A percentile compares a stretch with the other conserved stretches of the same genome.
Evolutionary conservation across 2,797 vertebrate genomes (phyloP).

Genomic region (Adelosebastes latens): DNA sequence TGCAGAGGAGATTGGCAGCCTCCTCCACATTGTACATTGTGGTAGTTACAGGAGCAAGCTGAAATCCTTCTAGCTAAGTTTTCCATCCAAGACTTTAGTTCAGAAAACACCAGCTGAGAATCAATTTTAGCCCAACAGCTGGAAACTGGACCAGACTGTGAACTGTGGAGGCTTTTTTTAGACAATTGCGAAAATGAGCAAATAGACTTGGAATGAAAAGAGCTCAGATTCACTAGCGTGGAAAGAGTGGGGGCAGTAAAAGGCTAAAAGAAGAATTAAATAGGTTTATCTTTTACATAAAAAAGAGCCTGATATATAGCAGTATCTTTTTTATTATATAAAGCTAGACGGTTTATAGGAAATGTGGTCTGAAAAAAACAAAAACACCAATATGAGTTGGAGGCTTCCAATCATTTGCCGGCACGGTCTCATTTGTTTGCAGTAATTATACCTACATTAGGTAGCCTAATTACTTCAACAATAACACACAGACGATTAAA

Average conservation of each 20-base stretch:
- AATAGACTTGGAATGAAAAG: background rate
- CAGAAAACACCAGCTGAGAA: slow-evolving; percentile 32
- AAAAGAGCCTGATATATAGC: slow-evolving; percentile 7
- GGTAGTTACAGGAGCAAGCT: background rate
- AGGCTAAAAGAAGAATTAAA: background rate
- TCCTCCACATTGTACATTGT: slow-evolving; percentile 16
- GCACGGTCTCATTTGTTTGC: slow-evolving; percentile 35
- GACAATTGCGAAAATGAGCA: slow-evolving; percentile 4
- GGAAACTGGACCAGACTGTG: slow-evolving; percentile 24
- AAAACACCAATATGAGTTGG: background rate
- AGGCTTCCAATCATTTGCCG: slow-evolving; percentile 1
- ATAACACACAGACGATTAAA: slow-evolving; percentile 49
- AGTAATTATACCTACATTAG: slow-evolving; percentile 50
- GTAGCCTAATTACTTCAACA: slow-evolving; percentile 51
- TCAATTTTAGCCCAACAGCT: slow-evolving; percentile 37
- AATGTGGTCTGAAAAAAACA: slow-evolving; percentile 10
- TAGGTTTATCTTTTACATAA: background rate
- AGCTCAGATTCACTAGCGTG: background rate
- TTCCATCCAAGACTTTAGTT: background rate
- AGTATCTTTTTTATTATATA: background rate
- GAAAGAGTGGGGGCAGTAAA: background rate
- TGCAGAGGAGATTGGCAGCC: slow-evolving; percentile 24
- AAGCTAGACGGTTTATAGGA: background rate
- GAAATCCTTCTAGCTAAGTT: slow-evolving; percentile 22
- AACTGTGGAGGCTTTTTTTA: slow-evolving; percentile 4